Evolutionary conservation across 1,140 invertebrate species (phyloP), one percentile per base, ranked within the genome.

Genomic region (Drosophila auraria): DNA sequence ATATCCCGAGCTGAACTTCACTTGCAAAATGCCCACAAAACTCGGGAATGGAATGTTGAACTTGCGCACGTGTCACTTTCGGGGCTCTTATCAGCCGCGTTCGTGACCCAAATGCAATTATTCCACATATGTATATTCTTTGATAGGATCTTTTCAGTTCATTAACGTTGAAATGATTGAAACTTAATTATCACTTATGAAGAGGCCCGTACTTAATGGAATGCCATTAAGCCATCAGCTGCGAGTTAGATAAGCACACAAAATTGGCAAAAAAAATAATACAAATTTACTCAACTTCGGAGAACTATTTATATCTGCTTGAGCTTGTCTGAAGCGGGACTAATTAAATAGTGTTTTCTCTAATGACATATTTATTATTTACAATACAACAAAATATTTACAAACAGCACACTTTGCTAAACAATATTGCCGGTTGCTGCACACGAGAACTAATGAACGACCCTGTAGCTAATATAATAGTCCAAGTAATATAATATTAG

Each of bases 21-120:
- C 76, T 82, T 86, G 83, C 80, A 82, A 82, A 69, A 72, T 77
- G 36, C 56, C 25, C 20, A 50, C 20, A 25, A 76, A 23, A 49
- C 54, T 59, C 20, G 23, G 23, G 23, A 47, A 23, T 51, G 50
- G 38, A 50, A 50, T 54, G 30, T n/a, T 44, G 15, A 45, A 45
- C 12, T 25, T 36, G 30, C 40, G 38, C 66, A 73, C 51, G 71
- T 57, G 71, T 33, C 38, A 57, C 14, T 58, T 51, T 54, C 23
- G 36, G 6, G 11, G 3, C 47, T 42, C 12, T 69, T 60, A 74
- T 74, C 71, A 60, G 20, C 23, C 51, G 23, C 62, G 62, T 56
- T 64, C 68, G 50, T 71, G 68, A 56, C 63, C 63, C 14, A 71
- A 56, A 40, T 38, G 50, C 33, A 69, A 23, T 71, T 69, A 56